A percentile compares a stretch with the other conserved stretches of the same genome.
phyloP scores from a whole-genome alignment of 2,888 invertebrate genomes.

The Drosophila phalerata region DNA sequence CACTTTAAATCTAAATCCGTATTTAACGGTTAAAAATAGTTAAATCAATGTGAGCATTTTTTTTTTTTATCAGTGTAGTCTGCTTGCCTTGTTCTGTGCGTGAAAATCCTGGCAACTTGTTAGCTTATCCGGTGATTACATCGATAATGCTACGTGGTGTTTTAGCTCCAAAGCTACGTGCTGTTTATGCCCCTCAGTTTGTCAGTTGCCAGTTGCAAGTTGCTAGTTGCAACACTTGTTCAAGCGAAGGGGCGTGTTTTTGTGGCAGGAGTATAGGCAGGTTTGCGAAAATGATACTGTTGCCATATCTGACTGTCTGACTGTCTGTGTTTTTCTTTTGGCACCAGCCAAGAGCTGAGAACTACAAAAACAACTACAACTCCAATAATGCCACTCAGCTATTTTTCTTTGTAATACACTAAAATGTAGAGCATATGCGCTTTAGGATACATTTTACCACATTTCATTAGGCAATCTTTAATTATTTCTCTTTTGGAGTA shows the following conservation, averaged over 20 bases:
- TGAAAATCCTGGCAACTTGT: conserved; percentile 85
- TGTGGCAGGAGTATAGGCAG: conserved; percentile 22
- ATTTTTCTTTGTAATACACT: conserved; percentile 55
- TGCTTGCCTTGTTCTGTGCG: conserved; percentile 48
- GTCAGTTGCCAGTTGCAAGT: conserved; percentile 24
- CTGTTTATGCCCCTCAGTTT: conserved; percentile 56
- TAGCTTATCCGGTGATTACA: conserved; percentile 86
- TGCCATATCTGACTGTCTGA: conserved; percentile 54
- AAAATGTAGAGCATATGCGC: not conserved
- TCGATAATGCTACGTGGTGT: conserved; percentile 85
- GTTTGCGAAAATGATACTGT: conserved; percentile 60
- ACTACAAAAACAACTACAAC: conserved; percentile 16
- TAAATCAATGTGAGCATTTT: no score
- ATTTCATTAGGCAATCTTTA: not conserved
- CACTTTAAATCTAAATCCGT: no score
- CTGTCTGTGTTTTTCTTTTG: conserved; percentile 45
- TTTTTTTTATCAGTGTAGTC: no score
- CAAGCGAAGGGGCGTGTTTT: conserved; percentile 30
- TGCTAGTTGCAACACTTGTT: conserved; percentile 29
- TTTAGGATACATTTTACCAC: not conserved
- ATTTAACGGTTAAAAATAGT: no score
- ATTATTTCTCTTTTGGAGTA: no score
- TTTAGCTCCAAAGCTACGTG: conserved; percentile 77
- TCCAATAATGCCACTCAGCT: conserved; percentile 42
- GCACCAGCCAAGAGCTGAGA: conserved; percentile 36